Percentiles rank a stretch among this genome's conserved stretches.
Evolutionary conservation across 2,113 vertebrate species (phyloP).

Genomic region (Okapia johnstoni): DNA sequence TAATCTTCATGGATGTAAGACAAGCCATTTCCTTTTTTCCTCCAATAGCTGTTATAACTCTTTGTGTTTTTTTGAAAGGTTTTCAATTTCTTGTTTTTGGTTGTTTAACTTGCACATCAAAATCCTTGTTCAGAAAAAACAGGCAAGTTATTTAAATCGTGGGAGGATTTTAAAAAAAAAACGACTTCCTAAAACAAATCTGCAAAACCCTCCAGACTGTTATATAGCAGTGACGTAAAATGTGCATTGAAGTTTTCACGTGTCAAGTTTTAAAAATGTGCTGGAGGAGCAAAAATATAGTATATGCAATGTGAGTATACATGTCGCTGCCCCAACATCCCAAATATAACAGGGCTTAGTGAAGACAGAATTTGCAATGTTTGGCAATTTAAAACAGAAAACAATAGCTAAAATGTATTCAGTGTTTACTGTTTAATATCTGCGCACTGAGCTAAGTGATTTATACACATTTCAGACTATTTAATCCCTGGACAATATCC

Average conservation of each 20-base stretch:
- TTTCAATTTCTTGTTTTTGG: not conserved
- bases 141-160: not conserved
- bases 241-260: not conserved
- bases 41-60: not conserved
- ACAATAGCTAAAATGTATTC: not conserved
- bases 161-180: constrained; percentile 20
- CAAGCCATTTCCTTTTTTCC: not conserved
- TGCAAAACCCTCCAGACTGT: not conserved
- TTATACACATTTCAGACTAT: not conserved
- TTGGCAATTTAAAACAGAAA: not conserved
- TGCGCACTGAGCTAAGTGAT: not conserved
- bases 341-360: not conserved
- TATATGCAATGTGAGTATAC: not conserved
- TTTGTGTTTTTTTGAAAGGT: not conserved
- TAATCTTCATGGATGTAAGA: not conserved
- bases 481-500: not conserved
- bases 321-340: not conserved
- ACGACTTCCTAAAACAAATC: not conserved
- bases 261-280: not conserved
- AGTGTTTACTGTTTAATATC: not conserved
- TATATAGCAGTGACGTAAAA: not conserved
- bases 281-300: not conserved
- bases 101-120: not conserved
- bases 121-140: not conserved
- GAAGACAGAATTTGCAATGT: not conserved